Base-by-base conservation (phyloP, 2,113 vertebrate species). In the Columbina picui region DNA sequence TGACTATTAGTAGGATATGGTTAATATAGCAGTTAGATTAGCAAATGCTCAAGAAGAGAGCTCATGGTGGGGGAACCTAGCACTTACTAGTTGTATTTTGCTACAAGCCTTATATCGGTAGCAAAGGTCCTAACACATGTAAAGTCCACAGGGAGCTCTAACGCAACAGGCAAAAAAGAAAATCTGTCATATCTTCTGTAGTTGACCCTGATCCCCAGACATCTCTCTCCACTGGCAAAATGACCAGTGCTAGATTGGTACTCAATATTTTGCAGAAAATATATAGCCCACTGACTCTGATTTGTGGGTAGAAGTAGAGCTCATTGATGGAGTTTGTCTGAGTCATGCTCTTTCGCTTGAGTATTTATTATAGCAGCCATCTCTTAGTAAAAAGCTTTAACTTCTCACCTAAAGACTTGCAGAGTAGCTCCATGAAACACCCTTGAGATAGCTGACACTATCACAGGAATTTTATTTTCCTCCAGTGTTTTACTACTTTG, bases 41-140 rank as follows among this genome's bases (percentile, higher is more conserved):
- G 43, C 22, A 87, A 63, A 71, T 39, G 29, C 12, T 55, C 5
- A 39, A 75, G 74, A 38, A 57, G 49, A 82, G 61, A 43, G 8
- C 12, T 49, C 18, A 6, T 0, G 0, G 15, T 10, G 18, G 32
- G 23, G 21, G 6, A 90, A 57, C 27, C 6, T 22, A 34, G 13
- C 18, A 15, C 9, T 60, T 59, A 25, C 0, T 49, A 13, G 7
- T 30, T 61, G 26, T 65, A 17, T 32, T 49, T 78, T 67, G 49
- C 17, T 39, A 49, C 45, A 59, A 59, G 34, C 36, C 23, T 68
- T 56, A 38, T 25, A 49, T 34, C 56, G 23, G 17, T 71, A 56
- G 39, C 13, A 67, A 49, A 61, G 60, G 23, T n/a, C 29, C 13
- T 38, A 22, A 36, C 4, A 4, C 13, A 7, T 67, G 14, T 55